phyloP scores from a whole-genome alignment of 2,888 invertebrate genomes.

The Epiblema foenella region DNA sequence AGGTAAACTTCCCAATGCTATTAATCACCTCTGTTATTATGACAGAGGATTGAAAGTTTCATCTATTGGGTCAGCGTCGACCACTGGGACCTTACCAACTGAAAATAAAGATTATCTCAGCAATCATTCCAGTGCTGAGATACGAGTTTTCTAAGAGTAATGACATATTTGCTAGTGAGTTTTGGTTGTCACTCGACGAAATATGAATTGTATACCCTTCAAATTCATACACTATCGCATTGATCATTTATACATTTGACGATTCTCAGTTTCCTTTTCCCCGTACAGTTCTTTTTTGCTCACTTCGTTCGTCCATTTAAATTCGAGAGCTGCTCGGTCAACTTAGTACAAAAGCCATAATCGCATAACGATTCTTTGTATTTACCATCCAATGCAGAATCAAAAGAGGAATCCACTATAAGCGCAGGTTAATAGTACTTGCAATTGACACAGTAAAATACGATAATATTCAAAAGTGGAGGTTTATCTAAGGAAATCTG shows the following conservation, averaged over 20 bases:
- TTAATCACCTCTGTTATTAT: no score
- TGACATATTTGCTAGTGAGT: no score
- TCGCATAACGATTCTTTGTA: slow-evolving; percentile 23
- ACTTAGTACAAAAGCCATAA: slow-evolving; percentile 35
- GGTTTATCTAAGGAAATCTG: slow-evolving; percentile 66
- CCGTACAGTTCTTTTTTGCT: slow-evolving; percentile 13
- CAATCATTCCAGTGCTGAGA: no score
- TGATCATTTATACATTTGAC: slow-evolving; percentile 10
- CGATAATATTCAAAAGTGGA: slow-evolving; percentile 70
- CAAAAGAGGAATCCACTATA: slow-evolving; percentile 26
- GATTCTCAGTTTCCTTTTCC: slow-evolving; percentile 12
- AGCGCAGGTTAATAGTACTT: slow-evolving; percentile 46
- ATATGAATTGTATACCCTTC: background rate
- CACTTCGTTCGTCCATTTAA: slow-evolving; percentile 28
- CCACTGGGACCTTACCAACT: no score
- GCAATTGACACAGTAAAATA: slow-evolving; percentile 74
- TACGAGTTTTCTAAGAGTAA: no score
- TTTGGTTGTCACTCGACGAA: no score
- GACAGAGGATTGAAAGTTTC: no score
- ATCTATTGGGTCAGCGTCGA: no score
- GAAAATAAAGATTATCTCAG: no score
- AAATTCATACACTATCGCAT: background rate
- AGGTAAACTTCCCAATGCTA: no score
- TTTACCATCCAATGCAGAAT: slow-evolving; percentile 32
- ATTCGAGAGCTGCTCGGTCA: slow-evolving; percentile 32